Conservation (phyloP, 2,113 vertebrate genomes). For the Ceratotherium simum region DNA sequence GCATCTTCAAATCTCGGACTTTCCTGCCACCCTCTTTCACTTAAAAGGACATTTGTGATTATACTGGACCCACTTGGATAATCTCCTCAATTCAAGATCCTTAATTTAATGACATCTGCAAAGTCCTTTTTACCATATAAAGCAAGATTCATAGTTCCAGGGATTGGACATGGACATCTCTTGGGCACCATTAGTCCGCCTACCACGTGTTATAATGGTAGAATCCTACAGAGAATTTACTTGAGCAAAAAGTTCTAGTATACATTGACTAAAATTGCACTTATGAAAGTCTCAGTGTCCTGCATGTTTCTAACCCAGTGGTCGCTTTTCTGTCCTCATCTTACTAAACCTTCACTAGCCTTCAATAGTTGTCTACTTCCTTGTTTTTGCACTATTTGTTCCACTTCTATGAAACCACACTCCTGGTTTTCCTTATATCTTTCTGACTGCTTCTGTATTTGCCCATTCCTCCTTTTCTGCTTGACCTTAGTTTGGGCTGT, state of each 20-base stretch:
- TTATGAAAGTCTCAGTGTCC: not conserved
- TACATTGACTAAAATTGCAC: not conserved
- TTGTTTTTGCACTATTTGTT: not conserved
- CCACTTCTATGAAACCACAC: not conserved
- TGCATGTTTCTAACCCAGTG: not conserved
- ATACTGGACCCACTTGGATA: not conserved
- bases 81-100: not conserved
- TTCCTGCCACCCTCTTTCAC: not conserved
- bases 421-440: not conserved
- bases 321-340: not conserved
- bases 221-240: slow-evolving; percentile 6
- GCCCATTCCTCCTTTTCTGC: not conserved
- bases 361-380: not conserved
- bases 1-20: not conserved
- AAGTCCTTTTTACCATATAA: not conserved
- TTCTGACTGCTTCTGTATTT: not conserved
- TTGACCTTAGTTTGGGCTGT: not conserved
- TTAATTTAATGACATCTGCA: not conserved
- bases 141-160: not conserved
- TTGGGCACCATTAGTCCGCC: not conserved
- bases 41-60: not conserved
- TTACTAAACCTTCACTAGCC: not conserved
- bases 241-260: not conserved
- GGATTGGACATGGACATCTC: too few species aligned
- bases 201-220: not conserved